Percentiles rank a stretch among this genome's conserved stretches.
Evolutionary conservation across 2,797 vertebrate species (phyloP).

Genomic region (Tolypeutes matacus): DNA sequence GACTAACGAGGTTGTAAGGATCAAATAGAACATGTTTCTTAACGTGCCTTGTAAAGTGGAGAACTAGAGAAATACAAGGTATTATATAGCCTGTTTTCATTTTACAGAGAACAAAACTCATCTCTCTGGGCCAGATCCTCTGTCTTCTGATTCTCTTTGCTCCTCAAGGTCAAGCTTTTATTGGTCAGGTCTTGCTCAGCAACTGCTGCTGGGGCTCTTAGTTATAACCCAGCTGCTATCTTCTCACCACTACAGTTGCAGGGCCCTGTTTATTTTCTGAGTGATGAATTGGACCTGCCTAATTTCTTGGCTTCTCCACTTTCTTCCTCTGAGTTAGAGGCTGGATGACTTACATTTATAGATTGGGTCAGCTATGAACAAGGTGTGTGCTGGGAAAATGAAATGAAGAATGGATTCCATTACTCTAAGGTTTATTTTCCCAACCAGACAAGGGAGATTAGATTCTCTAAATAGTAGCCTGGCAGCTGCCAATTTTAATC

Average conservation of each 20-base stretch:
- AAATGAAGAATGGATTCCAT: conserved; percentile 70
- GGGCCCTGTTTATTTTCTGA: conserved; percentile 59
- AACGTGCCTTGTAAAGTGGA: conserved; percentile 36
- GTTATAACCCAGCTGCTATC: conserved; percentile 53
- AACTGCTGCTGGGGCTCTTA: background rate
- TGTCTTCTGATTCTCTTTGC: conserved; percentile 69
- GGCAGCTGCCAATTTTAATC: conserved; percentile 60
- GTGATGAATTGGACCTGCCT: conserved; percentile 79
- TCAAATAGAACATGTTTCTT: background rate
- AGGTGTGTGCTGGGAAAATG: conserved; percentile 62
- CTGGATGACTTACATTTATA: conserved; percentile 74
- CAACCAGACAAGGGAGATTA: conserved; percentile 15
- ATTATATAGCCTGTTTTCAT: background rate
- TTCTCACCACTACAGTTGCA: background rate
- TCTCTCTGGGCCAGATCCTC: background rate
- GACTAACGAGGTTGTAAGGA: background rate
- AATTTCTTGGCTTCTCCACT: conserved; percentile 74
- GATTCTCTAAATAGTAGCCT: conserved; percentile 50
- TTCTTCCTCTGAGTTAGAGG: conserved; percentile 77
- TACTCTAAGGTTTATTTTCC: conserved; percentile 71
- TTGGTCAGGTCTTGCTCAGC: conserved; percentile 48
- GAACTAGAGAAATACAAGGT: conserved; percentile 22
- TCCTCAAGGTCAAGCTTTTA: conserved; percentile 75
- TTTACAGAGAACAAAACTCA: conserved; percentile 57
- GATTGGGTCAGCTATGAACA: conserved; percentile 62